Evolutionary conservation across 1,140 invertebrate species (phyloP).

Genomic region (Hycleus cichorii): DNA sequence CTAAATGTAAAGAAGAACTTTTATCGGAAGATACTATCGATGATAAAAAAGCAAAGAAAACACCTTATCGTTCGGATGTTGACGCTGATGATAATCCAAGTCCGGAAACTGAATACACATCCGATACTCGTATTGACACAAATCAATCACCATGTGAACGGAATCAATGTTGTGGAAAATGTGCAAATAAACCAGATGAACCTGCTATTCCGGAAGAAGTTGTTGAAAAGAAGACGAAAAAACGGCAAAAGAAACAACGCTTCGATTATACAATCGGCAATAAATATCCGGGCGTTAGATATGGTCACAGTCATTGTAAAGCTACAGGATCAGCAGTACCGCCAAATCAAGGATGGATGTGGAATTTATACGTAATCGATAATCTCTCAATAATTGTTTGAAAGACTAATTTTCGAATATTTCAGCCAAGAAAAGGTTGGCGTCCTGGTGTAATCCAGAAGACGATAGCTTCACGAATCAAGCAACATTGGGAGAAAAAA

Average conservation of each 20-base stretch:
- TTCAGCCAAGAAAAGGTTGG: slow-evolving; percentile 47
- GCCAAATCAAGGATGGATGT: slow-evolving; percentile 51
- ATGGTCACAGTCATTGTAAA: slow-evolving; percentile 47
- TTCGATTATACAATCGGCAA: slow-evolving; percentile 30
- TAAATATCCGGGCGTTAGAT: slow-evolving; percentile 41
- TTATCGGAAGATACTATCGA: neutral
- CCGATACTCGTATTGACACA: neutral
- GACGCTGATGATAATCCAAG: neutral
- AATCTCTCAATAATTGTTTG: slow-evolving; percentile 1
- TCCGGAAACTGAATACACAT: neutral
- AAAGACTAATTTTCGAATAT: slow-evolving; percentile 20
- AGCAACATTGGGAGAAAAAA: slow-evolving; percentile 40
- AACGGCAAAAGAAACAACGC: slow-evolving; percentile 28
- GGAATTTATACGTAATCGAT: slow-evolving; percentile 41
- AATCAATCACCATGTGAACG: neutral
- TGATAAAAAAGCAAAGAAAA: neutral
- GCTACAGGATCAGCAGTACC: slow-evolving; percentile 43
- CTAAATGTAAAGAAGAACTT: neutral
- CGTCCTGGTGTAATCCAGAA: slow-evolving; percentile 47
- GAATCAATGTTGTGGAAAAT: neutral
- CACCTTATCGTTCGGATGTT: neutral
- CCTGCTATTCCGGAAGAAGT: neutral
- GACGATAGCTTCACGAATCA: slow-evolving; percentile 45
- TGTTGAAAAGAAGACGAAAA: slow-evolving; percentile 10
- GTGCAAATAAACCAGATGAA: neutral